Evolutionary conservation across 2,888 invertebrate genomes (phyloP).

Genomic region (Cyrtodaria siliqua): DNA sequence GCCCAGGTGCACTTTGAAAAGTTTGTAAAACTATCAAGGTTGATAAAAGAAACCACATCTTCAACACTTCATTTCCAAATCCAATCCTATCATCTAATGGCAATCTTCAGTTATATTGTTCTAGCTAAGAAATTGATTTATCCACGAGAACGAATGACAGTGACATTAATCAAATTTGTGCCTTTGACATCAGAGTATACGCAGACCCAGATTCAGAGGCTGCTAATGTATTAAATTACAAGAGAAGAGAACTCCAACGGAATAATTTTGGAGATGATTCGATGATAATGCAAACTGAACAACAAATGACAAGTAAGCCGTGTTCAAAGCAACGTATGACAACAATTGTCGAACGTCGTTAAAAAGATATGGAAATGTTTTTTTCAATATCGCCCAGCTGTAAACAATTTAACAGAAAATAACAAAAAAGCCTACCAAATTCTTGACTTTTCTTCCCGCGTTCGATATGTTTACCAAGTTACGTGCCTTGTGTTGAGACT

Average conservation of each 20-base stretch:
- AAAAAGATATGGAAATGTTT: too few species aligned
- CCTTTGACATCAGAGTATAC: too few species aligned
- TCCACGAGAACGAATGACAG: constrained; percentile 13
- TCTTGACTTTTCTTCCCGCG: constrained; percentile 23
- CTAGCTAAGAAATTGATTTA: constrained; percentile 22
- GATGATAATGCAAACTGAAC: too few species aligned
- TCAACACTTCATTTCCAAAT: not conserved
- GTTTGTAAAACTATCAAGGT: constrained; percentile 32
- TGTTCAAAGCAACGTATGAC: too few species aligned
- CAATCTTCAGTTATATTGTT: constrained; percentile 6
- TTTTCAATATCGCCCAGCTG: too few species aligned
- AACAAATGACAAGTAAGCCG: too few species aligned
- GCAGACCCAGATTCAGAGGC: constrained; percentile 1
- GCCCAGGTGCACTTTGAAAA: constrained; percentile 29
- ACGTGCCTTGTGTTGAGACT: constrained; percentile 24
- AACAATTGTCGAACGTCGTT: too few species aligned
- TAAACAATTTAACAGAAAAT: too few species aligned
- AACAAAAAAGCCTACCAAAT: not conserved
- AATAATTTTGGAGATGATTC: too few species aligned
- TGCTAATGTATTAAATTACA: constrained; percentile 31
- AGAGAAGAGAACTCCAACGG: constrained; percentile 28
- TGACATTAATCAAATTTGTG: constrained; percentile 27
- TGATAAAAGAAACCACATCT: not conserved
- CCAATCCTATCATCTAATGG: too few species aligned
- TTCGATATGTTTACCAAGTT: constrained; percentile 15